These are phyloP conservation scores for Rhopilema esculentum DNA, from an alignment of 30 jellyfish, hydroid and myxozoan species.

Conservation along the genomic window DNA sequence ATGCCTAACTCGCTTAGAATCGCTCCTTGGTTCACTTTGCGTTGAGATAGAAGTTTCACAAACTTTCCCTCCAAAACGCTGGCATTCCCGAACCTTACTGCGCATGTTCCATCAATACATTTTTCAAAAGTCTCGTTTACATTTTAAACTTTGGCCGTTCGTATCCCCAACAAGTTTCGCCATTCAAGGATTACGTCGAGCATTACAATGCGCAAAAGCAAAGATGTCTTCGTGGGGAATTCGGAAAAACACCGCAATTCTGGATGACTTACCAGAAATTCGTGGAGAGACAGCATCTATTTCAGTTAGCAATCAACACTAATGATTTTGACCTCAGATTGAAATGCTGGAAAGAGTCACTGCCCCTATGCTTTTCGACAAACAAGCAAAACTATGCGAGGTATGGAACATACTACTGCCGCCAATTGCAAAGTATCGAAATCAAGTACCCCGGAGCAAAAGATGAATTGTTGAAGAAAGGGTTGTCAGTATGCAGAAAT, in stretches of 20 bases:
- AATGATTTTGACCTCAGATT: conserved; percentile 34
- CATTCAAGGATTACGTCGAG: conserved; percentile 6
- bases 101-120: too few species aligned
- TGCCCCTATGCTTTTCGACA: conserved; percentile 35
- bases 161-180: too few species aligned
- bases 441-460: conserved; percentile 57
- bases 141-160: too few species aligned
- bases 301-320: conserved; percentile 16
- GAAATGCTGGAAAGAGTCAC: conserved; percentile 19
- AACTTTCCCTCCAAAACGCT: too few species aligned
- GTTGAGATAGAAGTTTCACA: too few species aligned
- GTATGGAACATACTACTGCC: conserved; percentile 54
- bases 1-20: too few species aligned
- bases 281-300: conserved; percentile 5
- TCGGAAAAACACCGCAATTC: conserved; percentile 48
- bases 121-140: too few species aligned
- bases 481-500: conserved; percentile 27
- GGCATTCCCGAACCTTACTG: too few species aligned
- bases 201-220: background rate
- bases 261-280: conserved; percentile 12
- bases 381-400: conserved; percentile 35
- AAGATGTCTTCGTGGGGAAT: conserved; percentile 15
- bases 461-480: conserved; percentile 21
- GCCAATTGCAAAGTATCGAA: conserved; percentile 37
- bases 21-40: too few species aligned